phyloP scores from a whole-genome alignment of 2,113 vertebrate genomes.

The Syngnathus scovelli region DNA sequence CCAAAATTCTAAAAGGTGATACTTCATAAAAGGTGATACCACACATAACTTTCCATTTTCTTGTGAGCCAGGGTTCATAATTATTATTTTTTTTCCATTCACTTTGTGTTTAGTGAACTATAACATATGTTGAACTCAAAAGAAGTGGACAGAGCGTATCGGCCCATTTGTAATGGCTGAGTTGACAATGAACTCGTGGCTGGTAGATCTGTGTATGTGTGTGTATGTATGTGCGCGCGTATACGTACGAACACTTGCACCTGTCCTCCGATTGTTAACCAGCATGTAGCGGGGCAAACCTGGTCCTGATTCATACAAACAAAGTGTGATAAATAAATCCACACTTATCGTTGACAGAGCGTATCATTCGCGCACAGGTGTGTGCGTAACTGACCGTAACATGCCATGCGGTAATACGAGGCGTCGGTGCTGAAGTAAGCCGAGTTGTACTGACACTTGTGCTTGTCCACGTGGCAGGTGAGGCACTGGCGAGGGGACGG shows the following conservation, averaged over 20 bases:
- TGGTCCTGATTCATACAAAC: slow-evolving; percentile 76
- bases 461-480: slow-evolving; percentile 76
- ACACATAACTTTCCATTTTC: no score
- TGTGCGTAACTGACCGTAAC: slow-evolving; percentile 78
- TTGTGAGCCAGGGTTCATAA: not conserved
- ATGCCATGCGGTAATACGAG: slow-evolving; percentile 85
- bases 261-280: slow-evolving; percentile 64
- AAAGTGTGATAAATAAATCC: slow-evolving; percentile 18
- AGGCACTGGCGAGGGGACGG: slow-evolving; percentile 70
- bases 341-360: slow-evolving; percentile 14
- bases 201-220: not conserved
- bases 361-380: not conserved
- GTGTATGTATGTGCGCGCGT: not conserved
- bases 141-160: not conserved
- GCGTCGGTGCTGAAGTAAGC: slow-evolving; percentile 82
- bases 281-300: slow-evolving; percentile 79
- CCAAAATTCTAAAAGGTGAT: no score
- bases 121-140: not conserved
- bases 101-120: not conserved
- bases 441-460: slow-evolving; percentile 87
- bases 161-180: not conserved
- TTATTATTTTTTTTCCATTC: not conserved
- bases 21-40: no score
- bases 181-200: not conserved
- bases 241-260: slow-evolving; percentile 66